Base-by-base conservation (phyloP, 2,888 invertebrate species). In the Chymomyza amoena region DNA sequence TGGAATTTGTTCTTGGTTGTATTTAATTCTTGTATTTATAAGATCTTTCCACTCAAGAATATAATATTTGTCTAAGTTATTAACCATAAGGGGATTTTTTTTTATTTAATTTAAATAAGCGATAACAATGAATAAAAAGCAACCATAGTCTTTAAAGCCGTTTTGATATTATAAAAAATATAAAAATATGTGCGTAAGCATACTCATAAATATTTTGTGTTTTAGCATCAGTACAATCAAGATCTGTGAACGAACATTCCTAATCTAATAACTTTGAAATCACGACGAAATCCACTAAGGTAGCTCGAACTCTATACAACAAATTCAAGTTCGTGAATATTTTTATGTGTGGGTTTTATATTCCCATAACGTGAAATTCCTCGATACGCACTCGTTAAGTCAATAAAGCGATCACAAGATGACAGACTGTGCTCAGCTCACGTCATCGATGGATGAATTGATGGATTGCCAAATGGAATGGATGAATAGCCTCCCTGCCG, bases 1-100 rank as follows among this genome's bases (percentile, higher is more conserved):
- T 69, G 63, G 59, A 66, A 66, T 64, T 61, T 66, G 56, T 74
- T 32, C 32, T 32, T 32, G 32, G 32, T 32, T 32, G 32, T 32
- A 32, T 32, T 32, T 32, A 32, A 32, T 32, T 32, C 32, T 9
- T 32, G 32, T 32, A 32, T 32, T 32, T 7, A 32, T 32, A 32
- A 32, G 32, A 32, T 6, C 32, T 32, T 32, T 32, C 32, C 7
- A 32, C 5, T 32, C 9, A 32, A 32, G 32, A 32, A 32, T 9
- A 32, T 32, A 32, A 32, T 32, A 32, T 32, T 32, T 32, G 32
- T 7, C 32, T 6, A 32, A 0, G 32, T 7, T 32, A 32, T 32
- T n/a, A n/a, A n/a, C 6, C 32, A 7, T 32, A 32, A 32, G 32
- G 32, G 32, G 39, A 45, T 60, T 60, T 25, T 20, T 59, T 60